Evolutionary conservation across 1,140 invertebrate genomes (phyloP).

Genomic region (Camponotus pennsylvanicus): DNA sequence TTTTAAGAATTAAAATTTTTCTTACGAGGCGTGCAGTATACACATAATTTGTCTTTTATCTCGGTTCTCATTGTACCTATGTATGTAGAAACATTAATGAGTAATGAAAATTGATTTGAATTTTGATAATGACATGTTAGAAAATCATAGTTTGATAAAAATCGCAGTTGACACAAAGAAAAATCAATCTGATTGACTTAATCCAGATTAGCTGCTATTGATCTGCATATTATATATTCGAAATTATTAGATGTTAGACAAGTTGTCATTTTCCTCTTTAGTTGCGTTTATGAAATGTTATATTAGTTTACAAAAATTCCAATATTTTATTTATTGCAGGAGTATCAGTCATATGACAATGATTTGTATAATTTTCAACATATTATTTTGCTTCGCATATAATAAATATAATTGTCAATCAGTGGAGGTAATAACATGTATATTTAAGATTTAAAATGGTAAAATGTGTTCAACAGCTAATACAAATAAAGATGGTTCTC

Average conservation of each 20-base stretch:
- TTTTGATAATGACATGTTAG: slow-evolving; percentile 45
- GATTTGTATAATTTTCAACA: slow-evolving; percentile 40
- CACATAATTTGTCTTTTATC: not conserved
- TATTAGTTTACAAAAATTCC: slow-evolving; percentile 20
- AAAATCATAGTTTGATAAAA: slow-evolving; percentile 28
- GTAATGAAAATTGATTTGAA: slow-evolving; percentile 52
- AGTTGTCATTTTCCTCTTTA: slow-evolving; percentile 12
- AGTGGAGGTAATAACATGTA: slow-evolving; percentile 57
- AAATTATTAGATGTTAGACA: slow-evolving; percentile 35
- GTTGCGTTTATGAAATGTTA: slow-evolving; percentile 28
- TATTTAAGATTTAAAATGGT: slow-evolving; percentile 61
- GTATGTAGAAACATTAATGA: slow-evolving; percentile 63
- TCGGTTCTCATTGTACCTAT: slow-evolving; percentile 58
- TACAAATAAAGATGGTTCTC: slow-evolving; percentile 64
- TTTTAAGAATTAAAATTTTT: slow-evolving; percentile 32
- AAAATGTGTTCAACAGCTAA: slow-evolving; percentile 64
- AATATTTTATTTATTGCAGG: slow-evolving; percentile 29
- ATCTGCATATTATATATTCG: slow-evolving; percentile 34
- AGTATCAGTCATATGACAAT: slow-evolving; percentile 24
- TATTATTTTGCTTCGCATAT: slow-evolving; percentile 48
- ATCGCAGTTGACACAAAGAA: slow-evolving; percentile 27
- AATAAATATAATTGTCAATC: slow-evolving; percentile 46
- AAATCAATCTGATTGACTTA: slow-evolving; percentile 10
- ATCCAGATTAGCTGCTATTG: slow-evolving; percentile 11
- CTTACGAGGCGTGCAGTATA: not conserved